Conservation (phyloP, 2,888 invertebrate species). For the Acanthosoma haemorrhoidale region DNA sequence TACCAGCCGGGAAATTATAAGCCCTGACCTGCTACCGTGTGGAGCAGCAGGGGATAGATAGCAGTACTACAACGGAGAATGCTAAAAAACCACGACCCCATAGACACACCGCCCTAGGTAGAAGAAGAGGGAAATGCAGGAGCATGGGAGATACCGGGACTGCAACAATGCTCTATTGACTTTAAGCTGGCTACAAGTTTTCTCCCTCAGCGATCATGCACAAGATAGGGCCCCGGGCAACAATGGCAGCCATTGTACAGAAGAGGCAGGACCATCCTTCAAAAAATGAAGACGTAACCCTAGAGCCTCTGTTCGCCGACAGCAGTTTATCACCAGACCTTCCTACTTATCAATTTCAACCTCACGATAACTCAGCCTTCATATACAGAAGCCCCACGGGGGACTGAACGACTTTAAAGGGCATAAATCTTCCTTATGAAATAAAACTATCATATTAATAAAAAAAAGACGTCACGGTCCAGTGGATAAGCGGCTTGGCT, state of each 20-base stretch:
- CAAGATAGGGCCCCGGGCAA: conserved; percentile 16
- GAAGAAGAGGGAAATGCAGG: neutral
- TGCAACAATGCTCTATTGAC: conserved; percentile 22
- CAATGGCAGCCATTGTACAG: conserved; percentile 20
- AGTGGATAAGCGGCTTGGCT: too few relatives aligned
- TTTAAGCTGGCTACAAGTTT: conserved; percentile 27
- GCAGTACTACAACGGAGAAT: neutral
- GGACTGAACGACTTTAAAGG: too few relatives aligned
- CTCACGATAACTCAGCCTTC: neutral
- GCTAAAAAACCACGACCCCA: conserved; percentile 6
- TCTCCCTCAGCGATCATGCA: conserved; percentile 16
- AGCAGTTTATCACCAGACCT: conserved; percentile 8
- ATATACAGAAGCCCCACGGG: neutral
- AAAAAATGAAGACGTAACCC: conserved; percentile 26
- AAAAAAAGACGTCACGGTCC: too few relatives aligned
- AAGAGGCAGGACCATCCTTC: neutral
- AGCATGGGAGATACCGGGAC: conserved; percentile 11
- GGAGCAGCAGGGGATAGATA: neutral
- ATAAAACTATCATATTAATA: too few relatives aligned
- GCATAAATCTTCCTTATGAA: too few relatives aligned
- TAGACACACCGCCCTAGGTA: neutral
- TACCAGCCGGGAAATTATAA: too few relatives aligned
- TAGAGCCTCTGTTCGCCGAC: neutral
- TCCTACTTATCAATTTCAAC: conserved; percentile 15
- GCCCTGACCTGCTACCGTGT: neutral